Evolutionary conservation across 1,140 invertebrate species (phyloP), one percentile per base, ranked within the genome.

Genomic region (Eciton burchellii): DNA sequence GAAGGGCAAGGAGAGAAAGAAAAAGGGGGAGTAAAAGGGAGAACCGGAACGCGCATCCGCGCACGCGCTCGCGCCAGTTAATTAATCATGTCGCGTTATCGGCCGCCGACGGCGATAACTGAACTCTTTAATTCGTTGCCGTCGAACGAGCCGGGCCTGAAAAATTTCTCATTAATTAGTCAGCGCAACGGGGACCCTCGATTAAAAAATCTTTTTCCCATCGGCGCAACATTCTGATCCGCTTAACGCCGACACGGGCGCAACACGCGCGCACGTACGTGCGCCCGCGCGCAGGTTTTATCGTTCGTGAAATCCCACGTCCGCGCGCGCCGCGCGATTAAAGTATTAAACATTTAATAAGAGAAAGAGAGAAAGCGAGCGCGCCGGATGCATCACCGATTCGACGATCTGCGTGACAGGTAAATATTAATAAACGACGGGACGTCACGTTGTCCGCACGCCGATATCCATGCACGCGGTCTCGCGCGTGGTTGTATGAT

Each of bases 301-400:
- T 72, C 45, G 49, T 16, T 41, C 43, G 35, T 19, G 41, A 77
- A 82, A 82, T 76, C 45, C 59, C n/a, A 14, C 14, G n/a, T 9
- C 24, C 52, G 41, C 35, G 24, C n/a, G 6, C 14, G 62, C 2
- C 70, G 29, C 45, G 68, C 85, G 86, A 88, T 87, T 87, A 88
- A 86, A 84, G 62, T 87, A 86, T 87, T 87, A 86, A 87, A 87
- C 84, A 84, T 87, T 87, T 87, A 87, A 87, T 87, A 74, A 65
- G 19, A 59, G 79, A 29, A 24, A 29, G 14, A 41, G 35, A 35
- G 6, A 35, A 6, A 35, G 35, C 35, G 35, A 35, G 12, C 56
- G 29, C 45, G 41, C 43, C 19, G 54, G 82, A 84, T 35, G 43
- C 79, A 72, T 43, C 82, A 63, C 14, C 60, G 60, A 73, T 9